phyloP scores from a whole-genome alignment of 2,888 invertebrate species.

The Eupelmus urozonus region DNA sequence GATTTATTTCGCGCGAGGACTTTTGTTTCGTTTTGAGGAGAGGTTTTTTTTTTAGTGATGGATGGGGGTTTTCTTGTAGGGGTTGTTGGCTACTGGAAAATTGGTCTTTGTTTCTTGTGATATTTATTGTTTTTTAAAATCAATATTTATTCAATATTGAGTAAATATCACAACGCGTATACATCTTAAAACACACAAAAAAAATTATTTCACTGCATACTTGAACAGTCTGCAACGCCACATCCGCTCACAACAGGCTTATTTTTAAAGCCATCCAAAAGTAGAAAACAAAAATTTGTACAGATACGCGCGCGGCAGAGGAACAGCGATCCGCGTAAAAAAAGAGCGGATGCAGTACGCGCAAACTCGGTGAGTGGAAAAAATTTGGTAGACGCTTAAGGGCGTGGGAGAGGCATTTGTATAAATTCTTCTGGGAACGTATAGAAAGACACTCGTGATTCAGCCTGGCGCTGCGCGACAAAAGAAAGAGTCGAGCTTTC shows the following conservation, averaged over 20 bases:
- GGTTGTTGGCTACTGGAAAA: slow-evolving; percentile 4
- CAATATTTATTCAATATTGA: too few relatives aligned
- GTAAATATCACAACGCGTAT: too few relatives aligned
- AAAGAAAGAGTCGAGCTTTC: slow-evolving; percentile 59
- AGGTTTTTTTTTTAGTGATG: too few relatives aligned
- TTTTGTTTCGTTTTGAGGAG: too few relatives aligned
- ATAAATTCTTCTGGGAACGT: slow-evolving; percentile 69
- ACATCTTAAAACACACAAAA: too few relatives aligned
- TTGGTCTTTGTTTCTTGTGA: too few relatives aligned
- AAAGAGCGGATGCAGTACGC: slow-evolving; percentile 49
- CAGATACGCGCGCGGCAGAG: neutral
- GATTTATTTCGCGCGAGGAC: neutral
- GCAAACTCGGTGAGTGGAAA: slow-evolving; percentile 70
- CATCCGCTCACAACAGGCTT: too few relatives aligned
- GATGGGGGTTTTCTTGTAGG: neutral
- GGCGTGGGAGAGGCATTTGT: slow-evolving; percentile 75
- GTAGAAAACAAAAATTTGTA: neutral
- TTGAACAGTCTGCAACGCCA: too few relatives aligned
- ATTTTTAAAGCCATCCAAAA: too few relatives aligned
- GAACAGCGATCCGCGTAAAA: slow-evolving; percentile 3
- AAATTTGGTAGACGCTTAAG: slow-evolving; percentile 58
- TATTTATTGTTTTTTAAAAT: too few relatives aligned
- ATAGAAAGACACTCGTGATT: slow-evolving; percentile 68
- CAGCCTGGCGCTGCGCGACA: slow-evolving; percentile 66
- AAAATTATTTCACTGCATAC: too few relatives aligned